A percentile compares a stretch with the other conserved stretches of the same genome.
phyloP scores from a whole-genome alignment of 92 coral and sea anemone genomes.

The Meandrina meandrites region DNA sequence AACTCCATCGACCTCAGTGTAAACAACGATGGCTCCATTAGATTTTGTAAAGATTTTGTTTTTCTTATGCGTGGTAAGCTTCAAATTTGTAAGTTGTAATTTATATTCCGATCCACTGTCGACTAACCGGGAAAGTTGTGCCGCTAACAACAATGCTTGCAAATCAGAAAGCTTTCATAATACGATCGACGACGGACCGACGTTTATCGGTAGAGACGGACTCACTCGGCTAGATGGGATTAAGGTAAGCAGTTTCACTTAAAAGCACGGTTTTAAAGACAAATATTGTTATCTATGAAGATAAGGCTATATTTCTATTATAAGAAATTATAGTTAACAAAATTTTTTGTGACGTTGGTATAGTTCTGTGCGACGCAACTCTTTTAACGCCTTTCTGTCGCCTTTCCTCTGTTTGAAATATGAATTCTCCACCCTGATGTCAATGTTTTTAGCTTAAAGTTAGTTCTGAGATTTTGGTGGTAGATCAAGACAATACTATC shows the following conservation, averaged over 20 bases:
- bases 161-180: not conserved
- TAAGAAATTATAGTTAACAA: not conserved
- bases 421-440: not conserved
- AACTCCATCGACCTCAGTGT: slow-evolving; percentile 6
- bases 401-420: not conserved
- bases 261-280: not conserved
- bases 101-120: not conserved
- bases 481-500: not conserved
- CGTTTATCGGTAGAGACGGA: slow-evolving; percentile 60
- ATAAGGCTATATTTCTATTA: not conserved
- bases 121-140: slow-evolving; percentile 3
- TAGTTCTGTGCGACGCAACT: not conserved
- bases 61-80: slow-evolving; percentile 9
- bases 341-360: not conserved
- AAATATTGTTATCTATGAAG: not conserved
- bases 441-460: not conserved
- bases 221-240: slow-evolving; percentile 56
- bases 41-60: not conserved
- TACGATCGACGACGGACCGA: slow-evolving; percentile 56
- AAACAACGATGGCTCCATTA: slow-evolving; percentile 1
- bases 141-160: slow-evolving; percentile 5
- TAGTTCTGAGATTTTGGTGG: not conserved
- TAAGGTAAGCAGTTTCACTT: slow-evolving; percentile 44
- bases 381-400: not conserved
- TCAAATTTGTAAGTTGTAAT: slow-evolving; percentile 8